These are phyloP conservation scores for Datnioides undecimradiatus DNA, from an alignment of 2,113 vertebrate genomes.

Conservation along the genomic window DNA sequence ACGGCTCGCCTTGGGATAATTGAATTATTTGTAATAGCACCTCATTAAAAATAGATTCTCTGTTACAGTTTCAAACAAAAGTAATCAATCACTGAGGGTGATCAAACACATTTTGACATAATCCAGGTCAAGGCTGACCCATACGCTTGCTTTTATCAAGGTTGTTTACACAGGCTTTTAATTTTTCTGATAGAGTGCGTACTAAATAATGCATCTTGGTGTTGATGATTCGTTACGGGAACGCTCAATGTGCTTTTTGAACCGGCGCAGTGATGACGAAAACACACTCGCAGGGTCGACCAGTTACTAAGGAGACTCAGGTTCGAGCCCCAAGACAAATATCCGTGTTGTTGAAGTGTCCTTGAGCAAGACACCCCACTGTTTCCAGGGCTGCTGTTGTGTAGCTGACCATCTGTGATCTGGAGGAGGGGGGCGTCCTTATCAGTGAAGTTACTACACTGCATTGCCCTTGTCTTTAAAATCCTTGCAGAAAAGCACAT, in stretches of 20 bases:
- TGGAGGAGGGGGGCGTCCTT: neutral
- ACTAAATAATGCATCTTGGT: neutral
- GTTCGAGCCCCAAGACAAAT: conserved; percentile 1
- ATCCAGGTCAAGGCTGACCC: conserved; percentile 18
- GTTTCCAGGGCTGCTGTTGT: neutral
- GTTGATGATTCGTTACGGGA: neutral
- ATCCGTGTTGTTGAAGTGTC: conserved; percentile 21
- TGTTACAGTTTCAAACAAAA: conserved; percentile 66
- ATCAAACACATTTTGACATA: conserved; percentile 54
- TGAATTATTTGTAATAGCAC: conserved; percentile 81
- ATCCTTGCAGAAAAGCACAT: neutral
- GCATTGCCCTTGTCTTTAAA: neutral
- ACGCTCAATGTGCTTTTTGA: conserved; percentile 11
- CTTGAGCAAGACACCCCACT: conserved; percentile 33
- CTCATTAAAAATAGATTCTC: conserved; percentile 75
- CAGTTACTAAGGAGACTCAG: neutral
- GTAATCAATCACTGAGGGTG: conserved; percentile 69
- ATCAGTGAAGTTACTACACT: neutral
- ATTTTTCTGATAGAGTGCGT: conserved; percentile 11
- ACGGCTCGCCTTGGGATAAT: conserved; percentile 71
- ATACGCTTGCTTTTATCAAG: conserved; percentile 5
- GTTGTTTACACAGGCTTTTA: neutral
- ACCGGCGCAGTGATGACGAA: neutral
- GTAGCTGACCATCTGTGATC: conserved; percentile 34
- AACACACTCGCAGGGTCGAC: neutral